Conservation (phyloP, 2,113 vertebrate genomes). For the Menura novaehollandiae region DNA sequence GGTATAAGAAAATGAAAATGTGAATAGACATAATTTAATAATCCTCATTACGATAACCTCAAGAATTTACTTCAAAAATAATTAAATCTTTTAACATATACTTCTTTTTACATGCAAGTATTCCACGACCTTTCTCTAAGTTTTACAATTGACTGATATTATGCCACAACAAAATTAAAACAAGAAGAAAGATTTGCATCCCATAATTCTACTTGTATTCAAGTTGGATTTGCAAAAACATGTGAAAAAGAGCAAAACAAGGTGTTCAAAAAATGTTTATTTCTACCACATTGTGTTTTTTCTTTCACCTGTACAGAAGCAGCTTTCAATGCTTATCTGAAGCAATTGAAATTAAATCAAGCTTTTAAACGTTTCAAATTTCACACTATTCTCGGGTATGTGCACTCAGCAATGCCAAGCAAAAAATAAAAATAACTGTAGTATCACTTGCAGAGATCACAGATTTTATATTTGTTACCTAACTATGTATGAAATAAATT, state of each 20-base stretch:
- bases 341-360: not conserved
- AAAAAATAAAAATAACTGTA: not conserved
- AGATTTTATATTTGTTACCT: not conserved
- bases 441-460: not conserved
- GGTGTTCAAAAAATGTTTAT: not conserved
- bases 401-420: not conserved
- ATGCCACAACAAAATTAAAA: not conserved
- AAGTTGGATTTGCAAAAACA: not conserved
- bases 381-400: accelerated
- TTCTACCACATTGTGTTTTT: not conserved
- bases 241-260: not conserved
- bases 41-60: not conserved
- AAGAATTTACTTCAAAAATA: not conserved
- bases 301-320: not conserved
- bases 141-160: not conserved
- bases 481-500: accelerated
- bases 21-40: not conserved
- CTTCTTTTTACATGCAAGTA: not conserved
- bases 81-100: not conserved
- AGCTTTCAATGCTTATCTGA: not conserved
- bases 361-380: not conserved
- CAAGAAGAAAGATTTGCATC: not conserved
- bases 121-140: not conserved
- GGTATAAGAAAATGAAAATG: not conserved
- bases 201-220: not conserved